Percentiles rank a stretch among this genome's conserved stretches.
These are phyloP conservation scores for Trichechus manatus DNA, from an alignment of 2,113 vertebrate species.

Conservation along the genomic window DNA sequence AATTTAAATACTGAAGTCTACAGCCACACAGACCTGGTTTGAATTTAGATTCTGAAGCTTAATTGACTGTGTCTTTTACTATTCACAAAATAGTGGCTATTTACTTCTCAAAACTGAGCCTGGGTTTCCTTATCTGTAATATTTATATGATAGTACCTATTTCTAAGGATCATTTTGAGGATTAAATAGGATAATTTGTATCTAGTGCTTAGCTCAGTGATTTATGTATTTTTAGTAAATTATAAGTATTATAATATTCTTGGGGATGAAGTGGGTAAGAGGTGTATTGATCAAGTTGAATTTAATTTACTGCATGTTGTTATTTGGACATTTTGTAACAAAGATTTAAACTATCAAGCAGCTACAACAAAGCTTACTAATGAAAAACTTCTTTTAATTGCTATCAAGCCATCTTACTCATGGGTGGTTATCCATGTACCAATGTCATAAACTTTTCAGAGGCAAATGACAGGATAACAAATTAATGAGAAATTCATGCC, in stretches of 20 bases:
- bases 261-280: neutral
- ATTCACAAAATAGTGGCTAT: neutral
- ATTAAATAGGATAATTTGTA: neutral
- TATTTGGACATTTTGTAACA: slow-evolving; percentile 45
- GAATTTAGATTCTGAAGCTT: slow-evolving; percentile 19
- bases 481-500: slow-evolving; percentile 15
- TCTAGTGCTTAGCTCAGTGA: neutral
- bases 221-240: slow-evolving; percentile 24
- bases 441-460: neutral
- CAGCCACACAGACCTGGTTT: neutral
- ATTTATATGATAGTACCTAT: neutral
- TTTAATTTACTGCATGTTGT: slow-evolving; percentile 20
- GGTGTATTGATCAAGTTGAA: neutral
- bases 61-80: neutral
- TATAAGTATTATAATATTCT: neutral
- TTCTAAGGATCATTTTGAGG: slow-evolving; percentile 11
- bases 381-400: slow-evolving; percentile 53
- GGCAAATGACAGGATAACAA: slow-evolving; percentile 36
- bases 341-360: neutral
- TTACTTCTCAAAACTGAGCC: neutral
- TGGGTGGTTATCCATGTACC: neutral
- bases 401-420: neutral
- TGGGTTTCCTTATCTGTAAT: neutral
- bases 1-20: neutral
- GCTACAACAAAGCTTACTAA: neutral